Percentiles rank a stretch among this genome's conserved stretches.
phyloP scores from a whole-genome alignment of 2,113 vertebrate genomes.

The Orthonyx spaldingii region DNA sequence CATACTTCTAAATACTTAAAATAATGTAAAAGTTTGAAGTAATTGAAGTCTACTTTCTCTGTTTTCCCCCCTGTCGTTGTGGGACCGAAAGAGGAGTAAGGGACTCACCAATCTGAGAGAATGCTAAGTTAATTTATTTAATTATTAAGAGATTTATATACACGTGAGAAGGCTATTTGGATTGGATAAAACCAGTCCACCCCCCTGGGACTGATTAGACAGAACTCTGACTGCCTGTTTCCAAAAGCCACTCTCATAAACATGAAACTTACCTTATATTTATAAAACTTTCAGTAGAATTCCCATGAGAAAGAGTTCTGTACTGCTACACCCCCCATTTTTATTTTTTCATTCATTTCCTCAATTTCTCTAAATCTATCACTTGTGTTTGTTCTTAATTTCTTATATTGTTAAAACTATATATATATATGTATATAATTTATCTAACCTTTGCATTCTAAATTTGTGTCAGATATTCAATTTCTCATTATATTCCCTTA shows the following conservation, averaged over 20 bases:
- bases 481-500: not conserved
- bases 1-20: not conserved
- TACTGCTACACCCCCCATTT: accelerated
- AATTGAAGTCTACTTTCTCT: not conserved
- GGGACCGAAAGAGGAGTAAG: too few relatives aligned
- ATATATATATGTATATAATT: not conserved
- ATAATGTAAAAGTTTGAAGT: not conserved
- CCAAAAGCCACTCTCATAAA: too few relatives aligned
- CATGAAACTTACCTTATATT: too few relatives aligned
- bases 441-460: not conserved
- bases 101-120: too few relatives aligned
- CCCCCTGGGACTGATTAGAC: too few relatives aligned
- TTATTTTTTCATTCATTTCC: not conserved
- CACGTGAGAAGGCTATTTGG: too few relatives aligned
- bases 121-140: too few relatives aligned
- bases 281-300: too few relatives aligned
- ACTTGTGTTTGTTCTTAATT: not conserved
- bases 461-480: not conserved
- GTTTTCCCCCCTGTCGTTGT: accelerated
- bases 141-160: too few relatives aligned
- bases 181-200: too few relatives aligned
- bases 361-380: not conserved
- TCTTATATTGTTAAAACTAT: not conserved
- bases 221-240: too few relatives aligned
- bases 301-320: too few relatives aligned